Conservation (phyloP, 1,140 invertebrate genomes). For the Oedothorax gibbosus region DNA sequence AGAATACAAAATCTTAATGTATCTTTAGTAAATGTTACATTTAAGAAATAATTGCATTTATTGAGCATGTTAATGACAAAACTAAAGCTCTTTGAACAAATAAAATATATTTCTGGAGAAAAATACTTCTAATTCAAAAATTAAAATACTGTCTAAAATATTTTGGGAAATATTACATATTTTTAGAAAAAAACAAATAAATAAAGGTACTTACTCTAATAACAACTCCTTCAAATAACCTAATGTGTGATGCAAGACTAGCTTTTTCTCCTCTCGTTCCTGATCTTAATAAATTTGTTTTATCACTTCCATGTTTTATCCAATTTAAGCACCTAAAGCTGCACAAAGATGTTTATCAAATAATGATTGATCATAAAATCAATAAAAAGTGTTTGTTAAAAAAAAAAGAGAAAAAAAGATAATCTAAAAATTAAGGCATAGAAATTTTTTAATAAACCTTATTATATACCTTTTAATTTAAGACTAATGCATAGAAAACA, state of each 20-base stretch:
- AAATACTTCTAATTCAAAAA: too few relatives aligned
- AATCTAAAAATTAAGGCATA: not conserved
- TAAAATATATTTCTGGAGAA: too few relatives aligned
- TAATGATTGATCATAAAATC: not conserved
- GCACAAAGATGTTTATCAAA: not conserved
- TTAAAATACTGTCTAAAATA: too few relatives aligned
- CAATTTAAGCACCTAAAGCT: conserved; percentile 67
- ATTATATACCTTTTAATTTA: not conserved
- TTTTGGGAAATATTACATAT: too few relatives aligned
- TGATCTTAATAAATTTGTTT: conserved; percentile 68
- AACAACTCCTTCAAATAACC: conserved; percentile 89
- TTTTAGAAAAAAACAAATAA: conserved; percentile 15
- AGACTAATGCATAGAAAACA: too few relatives aligned
- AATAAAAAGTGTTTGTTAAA: not conserved
- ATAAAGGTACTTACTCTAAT: conserved; percentile 75
- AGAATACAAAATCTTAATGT: too few relatives aligned
- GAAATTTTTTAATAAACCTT: not conserved
- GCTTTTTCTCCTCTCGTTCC: conserved; percentile 69
- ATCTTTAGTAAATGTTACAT: too few relatives aligned
- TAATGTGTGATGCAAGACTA: conserved; percentile 82
- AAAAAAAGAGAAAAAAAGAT: not conserved
- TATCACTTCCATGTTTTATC: conserved; percentile 69
- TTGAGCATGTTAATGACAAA: too few relatives aligned
- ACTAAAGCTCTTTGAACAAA: too few relatives aligned
- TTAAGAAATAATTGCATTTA: too few relatives aligned